Evolutionary conservation across 53 echinoderm and acorn worm genomes (phyloP).

Genomic region (Holothuria leucospilota): DNA sequence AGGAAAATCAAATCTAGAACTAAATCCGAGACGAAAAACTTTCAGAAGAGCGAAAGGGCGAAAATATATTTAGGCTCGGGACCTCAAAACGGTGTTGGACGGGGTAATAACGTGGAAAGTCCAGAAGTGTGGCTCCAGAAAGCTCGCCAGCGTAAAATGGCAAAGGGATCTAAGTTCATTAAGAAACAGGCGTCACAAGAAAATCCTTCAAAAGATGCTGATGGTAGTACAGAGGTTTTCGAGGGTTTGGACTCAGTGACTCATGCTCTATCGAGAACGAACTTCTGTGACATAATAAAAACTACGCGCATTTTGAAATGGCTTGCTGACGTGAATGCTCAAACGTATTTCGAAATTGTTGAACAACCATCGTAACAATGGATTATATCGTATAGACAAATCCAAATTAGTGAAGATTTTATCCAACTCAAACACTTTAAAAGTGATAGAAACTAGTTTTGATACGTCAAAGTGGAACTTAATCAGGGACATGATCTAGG

Average conservation of each 20-base stretch:
- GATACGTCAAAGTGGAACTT: too few relatives aligned
- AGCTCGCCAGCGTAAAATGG: background rate
- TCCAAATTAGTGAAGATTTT: too few relatives aligned
- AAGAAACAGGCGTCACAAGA: background rate
- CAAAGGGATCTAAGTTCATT: background rate
- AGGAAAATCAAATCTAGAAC: too few relatives aligned
- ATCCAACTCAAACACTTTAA: too few relatives aligned
- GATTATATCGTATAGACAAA: too few relatives aligned
- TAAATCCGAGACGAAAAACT: background rate
- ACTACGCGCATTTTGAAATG: slow-evolving; percentile 17
- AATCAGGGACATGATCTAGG: too few relatives aligned
- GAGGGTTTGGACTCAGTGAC: background rate
- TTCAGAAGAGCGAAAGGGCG: slow-evolving; percentile 6
- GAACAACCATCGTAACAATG: background rate
- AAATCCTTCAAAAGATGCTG: background rate
- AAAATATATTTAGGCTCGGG: background rate
- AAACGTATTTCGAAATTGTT: slow-evolving; percentile 17
- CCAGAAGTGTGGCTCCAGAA: slow-evolving; percentile 21
- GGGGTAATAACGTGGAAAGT: slow-evolving; percentile 4
- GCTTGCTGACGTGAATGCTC: background rate
- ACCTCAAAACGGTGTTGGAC: background rate
- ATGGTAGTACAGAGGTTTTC: background rate
- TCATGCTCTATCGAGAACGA: background rate
- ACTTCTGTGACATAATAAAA: slow-evolving; percentile 26
- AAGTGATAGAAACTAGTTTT: too few relatives aligned